Conservation (phyloP, 2,797 vertebrate species). For the Catostomus latipinnis region DNA sequence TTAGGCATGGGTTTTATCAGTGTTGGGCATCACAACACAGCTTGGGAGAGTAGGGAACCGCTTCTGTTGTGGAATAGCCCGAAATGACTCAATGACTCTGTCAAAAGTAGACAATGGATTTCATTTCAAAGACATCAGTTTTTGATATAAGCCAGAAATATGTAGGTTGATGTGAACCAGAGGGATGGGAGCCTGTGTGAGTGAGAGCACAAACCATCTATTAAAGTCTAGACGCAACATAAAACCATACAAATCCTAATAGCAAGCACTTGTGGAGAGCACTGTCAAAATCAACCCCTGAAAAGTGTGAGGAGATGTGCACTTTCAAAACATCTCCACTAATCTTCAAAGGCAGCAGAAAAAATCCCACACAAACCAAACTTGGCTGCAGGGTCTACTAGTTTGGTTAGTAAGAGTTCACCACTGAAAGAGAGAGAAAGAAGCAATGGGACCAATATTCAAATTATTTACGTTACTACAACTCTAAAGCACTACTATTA, state of each 20-base stretch:
- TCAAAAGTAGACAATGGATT: slow-evolving; percentile 1
- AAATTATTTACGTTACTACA: background rate
- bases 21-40: slow-evolving; percentile 54
- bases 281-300: slow-evolving; percentile 31
- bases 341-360: slow-evolving; percentile 69
- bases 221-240: slow-evolving; percentile 99
- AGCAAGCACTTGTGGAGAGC: slow-evolving; percentile 71
- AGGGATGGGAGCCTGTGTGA: slow-evolving; percentile 73
- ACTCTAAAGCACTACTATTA: background rate
- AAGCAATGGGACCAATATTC: background rate
- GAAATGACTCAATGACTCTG: background rate
- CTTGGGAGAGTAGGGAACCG: slow-evolving; percentile 36
- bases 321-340: slow-evolving; percentile 44
- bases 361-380: slow-evolving; percentile 73
- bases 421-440: background rate
- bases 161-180: slow-evolving; percentile 2
- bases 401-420: slow-evolving; percentile 35
- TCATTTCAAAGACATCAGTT: background rate
- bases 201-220: slow-evolving; percentile 84
- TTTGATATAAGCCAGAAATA: slow-evolving; percentile 11
- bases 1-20: slow-evolving; percentile 53
- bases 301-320: slow-evolving; percentile 38
- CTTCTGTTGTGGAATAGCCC: slow-evolving; percentile 13
- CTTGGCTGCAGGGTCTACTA: slow-evolving; percentile 43
- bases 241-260: slow-evolving; percentile 89